Percentiles rank a stretch among this genome's conserved stretches.
Conservation (phyloP, 2,797 vertebrate species). For the Sardinella longiceps region DNA sequence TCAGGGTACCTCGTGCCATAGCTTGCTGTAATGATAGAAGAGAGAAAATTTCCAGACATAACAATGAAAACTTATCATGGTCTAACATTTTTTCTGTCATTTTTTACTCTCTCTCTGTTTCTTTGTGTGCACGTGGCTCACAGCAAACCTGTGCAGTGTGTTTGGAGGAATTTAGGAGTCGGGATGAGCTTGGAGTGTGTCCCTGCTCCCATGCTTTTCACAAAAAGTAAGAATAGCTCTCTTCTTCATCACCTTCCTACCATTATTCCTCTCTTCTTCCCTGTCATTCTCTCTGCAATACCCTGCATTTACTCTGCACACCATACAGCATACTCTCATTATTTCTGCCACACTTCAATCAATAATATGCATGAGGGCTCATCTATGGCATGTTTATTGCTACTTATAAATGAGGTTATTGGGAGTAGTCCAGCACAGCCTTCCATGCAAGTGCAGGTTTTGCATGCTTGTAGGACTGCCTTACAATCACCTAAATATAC, state of each 20-base stretch:
- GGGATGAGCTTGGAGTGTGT: conserved; percentile 81
- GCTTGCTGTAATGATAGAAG: background rate
- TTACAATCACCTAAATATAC: background rate
- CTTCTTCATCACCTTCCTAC: background rate
- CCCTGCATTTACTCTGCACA: no score
- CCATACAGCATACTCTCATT: background rate
- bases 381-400: background rate
- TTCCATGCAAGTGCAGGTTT: background rate
- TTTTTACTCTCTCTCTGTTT: background rate
- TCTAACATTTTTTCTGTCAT: background rate
- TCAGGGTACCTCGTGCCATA: background rate
- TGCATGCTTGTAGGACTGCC: background rate
- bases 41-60: conserved; percentile 1
- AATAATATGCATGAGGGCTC: background rate
- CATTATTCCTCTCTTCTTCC: background rate
- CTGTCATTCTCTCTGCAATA: background rate
- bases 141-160: conserved; percentile 84
- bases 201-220: conserved; percentile 83
- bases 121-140: background rate
- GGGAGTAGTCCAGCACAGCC: background rate
- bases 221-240: conserved; percentile 74
- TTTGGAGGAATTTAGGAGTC: conserved; percentile 79
- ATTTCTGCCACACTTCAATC: background rate
- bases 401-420: background rate
- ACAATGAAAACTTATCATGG: background rate